Evolutionary conservation across 2,113 vertebrate genomes (phyloP), one percentile per base, ranked within the genome.

Genomic region (Rissa tridactyla): DNA sequence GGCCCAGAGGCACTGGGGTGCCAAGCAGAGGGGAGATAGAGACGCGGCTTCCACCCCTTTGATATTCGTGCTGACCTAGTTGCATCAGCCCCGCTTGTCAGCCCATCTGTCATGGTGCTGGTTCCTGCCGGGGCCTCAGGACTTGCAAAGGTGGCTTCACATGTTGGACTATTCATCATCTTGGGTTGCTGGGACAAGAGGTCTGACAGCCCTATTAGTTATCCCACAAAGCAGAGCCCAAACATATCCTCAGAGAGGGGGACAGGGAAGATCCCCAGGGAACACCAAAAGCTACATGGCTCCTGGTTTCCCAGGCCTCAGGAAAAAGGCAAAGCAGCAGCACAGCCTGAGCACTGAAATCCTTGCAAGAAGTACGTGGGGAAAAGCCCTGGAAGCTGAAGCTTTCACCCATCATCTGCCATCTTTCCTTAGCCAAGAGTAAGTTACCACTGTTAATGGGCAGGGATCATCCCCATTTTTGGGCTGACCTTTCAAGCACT

Each of bases 201-300:
- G 86, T 64, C 94, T 98, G 98, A 96, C 97, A 97, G 86, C 94
- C 95, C 92, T 92, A 97, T 97, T 93, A 96, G 96, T 98, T 96
- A 97, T 86, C 92, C 85, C 71, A 61, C 95, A 96, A 97, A 97
- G 91, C 94, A 94, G 85, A 93, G 92, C 64, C 90, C 57, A n/a
- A 84, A 64, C 42, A 68, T 30, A 65, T 69, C 85, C 61, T 79
- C 88, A 70, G 80, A 93, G 88, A 91, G 49, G 10, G 68, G 68
- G 62, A 60, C 49, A 49, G 47, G 88, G 85, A 90, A 78, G 9
- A 90, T 70, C 58, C 52, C 26, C n/a, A 29, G 6, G 81, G 11
- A 82, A 54, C 4, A 3, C 34, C 60, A 64, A 20, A 66, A 26
- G 14, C 30, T 69, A 26, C 27, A 0, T 2, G 29, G 55, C 34